phyloP scores from a whole-genome alignment of 1,140 invertebrate genomes.

The Drosophila sechellia region DNA sequence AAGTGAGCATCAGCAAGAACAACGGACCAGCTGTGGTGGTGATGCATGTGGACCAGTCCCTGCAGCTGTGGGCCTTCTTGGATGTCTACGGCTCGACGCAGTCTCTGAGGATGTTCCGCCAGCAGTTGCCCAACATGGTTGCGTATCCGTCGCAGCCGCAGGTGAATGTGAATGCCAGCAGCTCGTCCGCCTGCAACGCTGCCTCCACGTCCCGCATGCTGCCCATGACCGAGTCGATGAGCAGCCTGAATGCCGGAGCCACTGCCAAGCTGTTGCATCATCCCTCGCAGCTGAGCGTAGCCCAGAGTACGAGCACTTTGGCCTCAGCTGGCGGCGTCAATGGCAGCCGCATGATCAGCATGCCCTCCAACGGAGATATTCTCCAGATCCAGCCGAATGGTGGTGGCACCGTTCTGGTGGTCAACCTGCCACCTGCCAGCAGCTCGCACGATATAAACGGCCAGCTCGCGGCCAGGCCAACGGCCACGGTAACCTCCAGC shows the following conservation, averaged over 20 bases:
- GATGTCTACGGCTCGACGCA: slow-evolving; percentile 98
- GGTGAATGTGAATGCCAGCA: slow-evolving; percentile 47
- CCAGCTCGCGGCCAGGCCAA: slow-evolving; percentile 44
- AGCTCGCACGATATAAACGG: slow-evolving; percentile 71
- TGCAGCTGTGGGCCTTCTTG: slow-evolving; percentile 96
- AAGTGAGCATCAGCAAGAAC: slow-evolving; percentile 95
- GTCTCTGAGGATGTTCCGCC: slow-evolving; percentile 90
- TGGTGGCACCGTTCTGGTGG: slow-evolving; percentile 91
- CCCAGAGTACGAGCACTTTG: slow-evolving; percentile 66
- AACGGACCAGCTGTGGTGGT: slow-evolving; percentile 91
- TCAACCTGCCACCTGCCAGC: slow-evolving; percentile 90
- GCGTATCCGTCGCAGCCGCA: slow-evolving; percentile 78
- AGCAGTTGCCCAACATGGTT: slow-evolving; percentile 81
- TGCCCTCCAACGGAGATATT: slow-evolving; percentile 85
- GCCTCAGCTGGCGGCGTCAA: slow-evolving; percentile 73
- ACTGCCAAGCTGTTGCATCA: slow-evolving; percentile 78
- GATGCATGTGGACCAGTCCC: slow-evolving; percentile 97
- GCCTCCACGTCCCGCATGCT: slow-evolving; percentile 62
- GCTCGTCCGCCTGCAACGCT: slow-evolving; percentile 24
- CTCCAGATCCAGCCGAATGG: slow-evolving; percentile 87
- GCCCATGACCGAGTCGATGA: slow-evolving; percentile 85
- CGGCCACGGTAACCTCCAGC: slow-evolving; percentile 55
- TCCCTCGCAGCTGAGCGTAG: slow-evolving; percentile 64
- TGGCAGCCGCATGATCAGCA: slow-evolving; percentile 84
- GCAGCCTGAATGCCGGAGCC: slow-evolving; percentile 85